Conservation (phyloP, 2,113 vertebrate species). For the Myodes glareolus region DNA sequence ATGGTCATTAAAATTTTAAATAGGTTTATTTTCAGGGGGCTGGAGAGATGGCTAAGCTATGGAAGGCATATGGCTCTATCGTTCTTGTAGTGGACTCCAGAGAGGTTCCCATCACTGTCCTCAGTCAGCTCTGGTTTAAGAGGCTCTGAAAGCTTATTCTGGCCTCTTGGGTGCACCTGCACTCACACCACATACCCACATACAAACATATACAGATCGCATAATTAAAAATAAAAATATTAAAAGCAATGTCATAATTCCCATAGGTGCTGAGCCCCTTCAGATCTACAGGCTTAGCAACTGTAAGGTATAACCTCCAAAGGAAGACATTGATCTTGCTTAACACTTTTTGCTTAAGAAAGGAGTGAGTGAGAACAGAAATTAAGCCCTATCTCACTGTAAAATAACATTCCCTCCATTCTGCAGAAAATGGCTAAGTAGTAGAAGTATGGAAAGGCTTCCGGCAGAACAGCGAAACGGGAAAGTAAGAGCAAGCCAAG, state of each 20-base stretch:
- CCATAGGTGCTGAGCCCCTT: slow-evolving; percentile 3
- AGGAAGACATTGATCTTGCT: not conserved
- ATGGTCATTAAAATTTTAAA: slow-evolving; percentile 5
- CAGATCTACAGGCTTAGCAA: slow-evolving; percentile 10
- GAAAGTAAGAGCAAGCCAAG: not conserved
- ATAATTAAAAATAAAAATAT: no score
- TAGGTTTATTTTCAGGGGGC: not conserved
- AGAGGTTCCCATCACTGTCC: no score
- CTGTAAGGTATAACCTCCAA: not conserved
- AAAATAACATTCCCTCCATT: not conserved
- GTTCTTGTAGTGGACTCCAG: not conserved
- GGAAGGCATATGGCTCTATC: not conserved
- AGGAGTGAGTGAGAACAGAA: not conserved
- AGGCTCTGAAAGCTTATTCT: no score
- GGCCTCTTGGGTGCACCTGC: not conserved
- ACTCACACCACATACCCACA: accelerated
- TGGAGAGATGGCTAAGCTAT: not conserved
- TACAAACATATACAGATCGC: not conserved
- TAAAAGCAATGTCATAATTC: slow-evolving; percentile 23
- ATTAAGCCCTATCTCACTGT: not conserved
- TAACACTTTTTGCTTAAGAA: not conserved
- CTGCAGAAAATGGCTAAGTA: not conserved
- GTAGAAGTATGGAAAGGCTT: not conserved
- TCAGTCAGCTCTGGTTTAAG: not conserved
- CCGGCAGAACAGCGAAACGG: not conserved